Base-by-base conservation (phyloP, 2,888 invertebrate species). In the Malacosoma neustria region DNA sequence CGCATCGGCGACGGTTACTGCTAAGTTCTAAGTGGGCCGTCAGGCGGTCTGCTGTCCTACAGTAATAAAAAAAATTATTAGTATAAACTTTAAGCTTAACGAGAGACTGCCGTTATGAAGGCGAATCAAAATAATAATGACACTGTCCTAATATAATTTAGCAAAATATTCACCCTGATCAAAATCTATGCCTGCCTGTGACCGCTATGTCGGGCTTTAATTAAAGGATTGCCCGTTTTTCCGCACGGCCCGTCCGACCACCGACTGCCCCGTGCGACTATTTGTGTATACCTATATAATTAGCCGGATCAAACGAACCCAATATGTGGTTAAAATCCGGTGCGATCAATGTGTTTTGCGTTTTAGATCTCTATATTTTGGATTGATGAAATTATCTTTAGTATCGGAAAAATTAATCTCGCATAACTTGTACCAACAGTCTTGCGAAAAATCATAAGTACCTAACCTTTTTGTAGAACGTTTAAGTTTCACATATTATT, bases 221-320 rank as follows among this genome's bases (percentile, higher is more conserved):
- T 75, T 73, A 73, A 67, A 68, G 72, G 68, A 73, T 72, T 67
- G 68, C 49, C 60, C 55, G 71, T 67, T 74, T 75, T 73, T 65
- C 58, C 61, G 49, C 54, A 48, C 52, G 42, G 33, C 36, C 35
- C 40, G 22, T 6, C 38, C 31, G 38, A 30, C 14, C 40, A 38
- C 31, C 22, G 33, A 32, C 29, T 37, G 29, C 14, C 36, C 7
- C 22, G 35, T 15, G 35, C 37, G 35, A 37, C 39, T 43, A 41
- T 42, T 43, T 48, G 43, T 50, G 49, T 45, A 50, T 56, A 58
- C 54, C 48, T 22, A 22, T 22, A 22, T 54, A 66, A 75, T 77
- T 71, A 74, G 57, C 44, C 57, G 57, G 70, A 75, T 79, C 72
- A 72, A 75, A 73, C 68, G 67, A 46, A 54, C 48, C 46, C 48